Evolutionary conservation across 2,113 vertebrate genomes (phyloP), one percentile per base, ranked within the genome.

Genomic region (Scatophagus argus): DNA sequence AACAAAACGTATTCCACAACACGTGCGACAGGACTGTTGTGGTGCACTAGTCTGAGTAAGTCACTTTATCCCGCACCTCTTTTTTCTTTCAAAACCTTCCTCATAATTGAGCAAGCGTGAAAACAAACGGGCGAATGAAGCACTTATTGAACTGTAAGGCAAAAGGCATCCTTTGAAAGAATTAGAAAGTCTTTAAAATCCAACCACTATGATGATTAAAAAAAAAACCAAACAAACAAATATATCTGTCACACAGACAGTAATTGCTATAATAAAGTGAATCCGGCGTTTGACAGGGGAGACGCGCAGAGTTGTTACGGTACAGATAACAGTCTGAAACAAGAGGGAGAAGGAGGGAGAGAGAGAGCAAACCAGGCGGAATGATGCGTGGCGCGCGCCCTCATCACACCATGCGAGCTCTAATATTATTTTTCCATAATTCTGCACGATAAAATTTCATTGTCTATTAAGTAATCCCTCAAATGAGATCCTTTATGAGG

Each of bases 401-500:
- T 92, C 90, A 79, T 91, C 93, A 91, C 94, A 95, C 92, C 91
- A 86, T 74, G 93, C 93, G 85, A 91, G 83, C 93, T 94, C 92
- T 94, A 92, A 94, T 96, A 96, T 97, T 95, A 96, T 97, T 97
- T 96, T 96, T 96, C 95, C 93, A 96, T 96, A 97, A 98, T 96
- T 97, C 96, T 97, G 94, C 95, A 94, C 88, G 95, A 97, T 98
- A 97, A 97, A 97, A 97, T 97, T 95, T 97, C 96, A 97, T 97
- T 96, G 96, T 96, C 96, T 96, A 96, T 97, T 94, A 96, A 97
- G 96, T 98, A 99, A 99, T 99, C 97, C 97, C 94, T 92, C 91
- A 97, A 98, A 97, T 94, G 96, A 98, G 96, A 95, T 89, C 94
- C 96, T 96, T 99, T 97, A 99, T 99, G 98, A 99, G 98, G 94